Conservation (phyloP, 2,113 vertebrate species). For the Elgaria multicarinata region DNA sequence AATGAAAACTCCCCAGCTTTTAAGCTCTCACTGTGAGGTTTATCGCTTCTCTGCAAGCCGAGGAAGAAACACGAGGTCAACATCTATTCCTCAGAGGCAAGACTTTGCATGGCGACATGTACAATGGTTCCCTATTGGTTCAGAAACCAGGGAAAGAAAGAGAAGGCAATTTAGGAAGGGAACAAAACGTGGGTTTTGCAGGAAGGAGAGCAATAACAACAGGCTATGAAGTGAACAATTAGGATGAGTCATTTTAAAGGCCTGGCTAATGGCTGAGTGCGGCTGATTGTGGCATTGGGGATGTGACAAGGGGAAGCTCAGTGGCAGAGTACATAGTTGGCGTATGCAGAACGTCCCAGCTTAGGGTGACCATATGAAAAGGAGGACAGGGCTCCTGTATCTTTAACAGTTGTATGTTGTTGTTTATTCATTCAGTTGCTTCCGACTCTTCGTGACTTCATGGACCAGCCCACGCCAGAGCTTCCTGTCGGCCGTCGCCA, state of each 20-base stretch:
- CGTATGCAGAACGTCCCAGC: background rate
- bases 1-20: background rate
- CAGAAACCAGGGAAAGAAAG: background rate
- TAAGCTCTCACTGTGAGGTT: conserved; percentile 26
- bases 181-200: background rate
- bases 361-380: too few relatives aligned
- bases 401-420: too few relatives aligned
- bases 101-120: background rate
- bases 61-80: conserved; percentile 5
- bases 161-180: background rate
- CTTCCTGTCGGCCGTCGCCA: too few relatives aligned
- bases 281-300: background rate
- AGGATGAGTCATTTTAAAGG: background rate
- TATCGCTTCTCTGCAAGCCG: conserved; percentile 33
- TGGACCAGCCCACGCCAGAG: too few relatives aligned
- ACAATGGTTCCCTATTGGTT: background rate
- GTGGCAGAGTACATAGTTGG: too few relatives aligned
- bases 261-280: background rate
- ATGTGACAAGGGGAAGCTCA: background rate
- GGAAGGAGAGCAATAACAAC: background rate
- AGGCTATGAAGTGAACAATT: background rate
- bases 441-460: too few relatives aligned
- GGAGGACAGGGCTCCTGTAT: too few relatives aligned
- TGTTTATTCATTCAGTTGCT: too few relatives aligned
- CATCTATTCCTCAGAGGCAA: conserved; percentile 8